Evolutionary conservation across 2,113 vertebrate genomes (phyloP).

Genomic region (Eidolon helvum): DNA sequence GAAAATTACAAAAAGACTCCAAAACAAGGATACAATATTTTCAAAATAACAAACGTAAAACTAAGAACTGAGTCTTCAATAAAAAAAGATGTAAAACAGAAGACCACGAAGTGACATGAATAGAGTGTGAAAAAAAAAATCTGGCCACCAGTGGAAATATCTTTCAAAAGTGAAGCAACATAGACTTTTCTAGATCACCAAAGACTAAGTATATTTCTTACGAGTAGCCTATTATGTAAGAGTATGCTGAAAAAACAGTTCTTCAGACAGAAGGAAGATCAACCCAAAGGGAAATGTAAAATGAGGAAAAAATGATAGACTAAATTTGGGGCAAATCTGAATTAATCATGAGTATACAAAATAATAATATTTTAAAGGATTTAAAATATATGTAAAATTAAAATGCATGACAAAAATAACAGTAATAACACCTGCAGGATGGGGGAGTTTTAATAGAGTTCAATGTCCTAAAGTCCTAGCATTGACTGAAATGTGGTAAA

Average conservation of each 20-base stretch:
- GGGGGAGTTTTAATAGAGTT: background rate
- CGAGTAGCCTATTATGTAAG: background rate
- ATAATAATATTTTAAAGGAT: background rate
- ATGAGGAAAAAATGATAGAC: background rate
- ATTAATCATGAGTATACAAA: background rate
- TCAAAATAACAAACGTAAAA: background rate
- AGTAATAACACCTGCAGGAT: background rate
- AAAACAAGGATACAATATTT: background rate
- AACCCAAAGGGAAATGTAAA: background rate
- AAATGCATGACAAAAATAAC: background rate
- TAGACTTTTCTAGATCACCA: background rate
- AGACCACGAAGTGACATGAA: background rate
- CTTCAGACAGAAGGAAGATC: background rate
- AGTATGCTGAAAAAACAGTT: background rate
- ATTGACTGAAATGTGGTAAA: background rate
- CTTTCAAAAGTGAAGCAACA: constrained; percentile 7
- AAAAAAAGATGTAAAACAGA: background rate
- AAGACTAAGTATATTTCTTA: background rate
- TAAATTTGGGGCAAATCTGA: background rate
- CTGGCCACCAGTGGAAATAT: background rate
- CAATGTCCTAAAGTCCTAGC: background rate
- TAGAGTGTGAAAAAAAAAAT: background rate
- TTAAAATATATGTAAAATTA: background rate
- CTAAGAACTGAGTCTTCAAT: background rate
- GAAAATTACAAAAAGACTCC: background rate